Evolutionary conservation across 2,888 invertebrate genomes (phyloP), one percentile per base, ranked within the genome.

Genomic region (Dasypolia templi): DNA sequence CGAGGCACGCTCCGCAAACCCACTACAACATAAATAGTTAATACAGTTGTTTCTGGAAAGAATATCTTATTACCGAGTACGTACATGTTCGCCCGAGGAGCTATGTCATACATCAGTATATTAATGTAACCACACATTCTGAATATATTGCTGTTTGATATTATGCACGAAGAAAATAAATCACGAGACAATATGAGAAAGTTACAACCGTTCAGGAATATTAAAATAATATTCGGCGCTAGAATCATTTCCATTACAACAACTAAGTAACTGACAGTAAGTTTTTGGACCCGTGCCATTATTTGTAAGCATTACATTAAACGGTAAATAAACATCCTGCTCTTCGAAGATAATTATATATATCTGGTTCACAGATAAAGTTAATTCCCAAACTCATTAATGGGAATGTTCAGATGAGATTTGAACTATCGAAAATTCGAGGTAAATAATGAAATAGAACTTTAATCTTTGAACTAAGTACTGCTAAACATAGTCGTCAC

Each of bases 1-100:
- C 44, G 64, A 58, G 84, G 49, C 74, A 59, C 55, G 62, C 53
- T 79, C 44, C 26, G 35, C 64, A 63, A 72, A 67, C 66, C 61
- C 39, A 58, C 61, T 64, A 80, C 61, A 49, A 55, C 17, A 59
- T 84, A 81, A 74, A 75, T 72, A 81, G 67, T 59, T 70, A 75
- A 84, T 75, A 80, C 53, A 68, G 46, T 71, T 46, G 64, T 81
- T 68, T 81, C 62, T 75, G 39, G n/a, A 39, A 66, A 49, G 61
- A 68, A 64, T 55, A 84, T 64, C 49, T 67, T 64, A 64, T 81
- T 75, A 70, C 63, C 55, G 42, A 78, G 61, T 35, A 66, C 42
- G 44, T 44, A 53, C 65, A 55, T 29, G 56, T 79, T 26, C 59
- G 55, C 44, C 44, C 22, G 32, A 53, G 32, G 58, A 61, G 39